Evolutionary conservation across 2,113 vertebrate genomes (phyloP).

Genomic region (Aegithalos caudatus): DNA sequence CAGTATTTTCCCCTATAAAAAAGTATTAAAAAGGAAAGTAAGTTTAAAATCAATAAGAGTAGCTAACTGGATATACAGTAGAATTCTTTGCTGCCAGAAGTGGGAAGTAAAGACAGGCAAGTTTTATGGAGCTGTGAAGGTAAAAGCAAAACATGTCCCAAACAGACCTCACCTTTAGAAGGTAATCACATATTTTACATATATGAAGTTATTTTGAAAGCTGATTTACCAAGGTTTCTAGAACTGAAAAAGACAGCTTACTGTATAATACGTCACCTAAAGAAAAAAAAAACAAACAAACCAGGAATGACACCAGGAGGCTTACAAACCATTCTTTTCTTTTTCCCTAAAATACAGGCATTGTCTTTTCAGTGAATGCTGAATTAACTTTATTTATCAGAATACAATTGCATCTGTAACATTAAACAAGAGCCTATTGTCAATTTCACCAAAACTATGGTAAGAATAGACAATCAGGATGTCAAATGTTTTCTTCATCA

Average conservation of each 20-base stretch:
- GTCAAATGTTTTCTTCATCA: neutral
- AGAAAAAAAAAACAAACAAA: neutral
- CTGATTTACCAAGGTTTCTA: neutral
- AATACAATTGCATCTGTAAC: conserved; percentile 7
- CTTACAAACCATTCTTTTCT: neutral
- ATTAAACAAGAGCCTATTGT: conserved; percentile 13
- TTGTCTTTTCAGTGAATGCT: conserved; percentile 44
- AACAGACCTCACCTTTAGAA: neutral
- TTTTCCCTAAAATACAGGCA: neutral
- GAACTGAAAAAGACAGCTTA: neutral
- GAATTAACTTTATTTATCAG: neutral
- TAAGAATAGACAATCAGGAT: neutral
- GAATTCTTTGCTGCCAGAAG: neutral
- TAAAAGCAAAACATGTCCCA: neutral
- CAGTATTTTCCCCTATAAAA: neutral
- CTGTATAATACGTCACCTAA: neutral
- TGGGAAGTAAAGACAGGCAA: neutral
- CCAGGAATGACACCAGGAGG: neutral
- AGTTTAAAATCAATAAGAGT: neutral
- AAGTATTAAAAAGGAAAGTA: neutral
- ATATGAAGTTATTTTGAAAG: neutral
- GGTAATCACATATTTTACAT: neutral
- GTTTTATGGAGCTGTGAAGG: neutral
- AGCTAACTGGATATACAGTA: neutral
- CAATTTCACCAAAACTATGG: neutral